A percentile compares a stretch with the other conserved stretches of the same genome.
Evolutionary conservation across 2,113 vertebrate genomes (phyloP).

Genomic region (Sinocyclocheilus anshuiensis): DNA sequence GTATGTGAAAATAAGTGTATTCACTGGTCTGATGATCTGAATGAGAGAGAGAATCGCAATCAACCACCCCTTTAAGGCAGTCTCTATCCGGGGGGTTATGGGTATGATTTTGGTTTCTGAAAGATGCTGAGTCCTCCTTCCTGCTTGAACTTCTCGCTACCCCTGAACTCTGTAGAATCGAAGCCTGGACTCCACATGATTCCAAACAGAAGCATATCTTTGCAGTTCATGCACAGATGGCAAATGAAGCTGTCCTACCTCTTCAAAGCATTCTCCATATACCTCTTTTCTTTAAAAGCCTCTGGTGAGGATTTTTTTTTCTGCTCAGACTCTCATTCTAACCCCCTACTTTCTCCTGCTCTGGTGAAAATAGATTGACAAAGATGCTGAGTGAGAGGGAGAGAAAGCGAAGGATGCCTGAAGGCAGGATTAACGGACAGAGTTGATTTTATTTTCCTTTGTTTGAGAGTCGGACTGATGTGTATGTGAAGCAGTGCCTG

Average conservation of each 20-base stretch:
- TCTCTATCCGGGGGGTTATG: neutral
- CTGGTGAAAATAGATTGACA: slow-evolving; percentile 32
- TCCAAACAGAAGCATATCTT: slow-evolving; percentile 41
- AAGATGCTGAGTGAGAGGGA: slow-evolving; percentile 22
- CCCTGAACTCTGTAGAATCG: slow-evolving; percentile 12
- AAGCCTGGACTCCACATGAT: slow-evolving; percentile 29
- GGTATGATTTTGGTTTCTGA: neutral
- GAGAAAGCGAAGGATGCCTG: slow-evolving; percentile 28
- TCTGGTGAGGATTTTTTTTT: slow-evolving; percentile 30
- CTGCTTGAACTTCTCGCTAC: slow-evolving; percentile 29
- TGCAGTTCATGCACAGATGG: slow-evolving; percentile 23
- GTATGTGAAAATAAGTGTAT: too few species aligned
- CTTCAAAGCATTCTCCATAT: slow-evolving; percentile 39
- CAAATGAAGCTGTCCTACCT: slow-evolving; percentile 31
- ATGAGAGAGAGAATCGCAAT: too few species aligned
- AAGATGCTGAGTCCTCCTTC: slow-evolving; percentile 2
- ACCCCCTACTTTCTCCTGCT: neutral
- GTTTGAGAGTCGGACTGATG: slow-evolving; percentile 23
- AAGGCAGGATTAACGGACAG: slow-evolving; percentile 40
- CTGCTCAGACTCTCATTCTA: slow-evolving; percentile 8
- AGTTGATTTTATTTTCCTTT: slow-evolving; percentile 41
- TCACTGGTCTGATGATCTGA: too few species aligned
- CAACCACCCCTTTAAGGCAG: too few species aligned
- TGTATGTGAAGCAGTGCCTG: slow-evolving; percentile 15
- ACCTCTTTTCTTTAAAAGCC: slow-evolving; percentile 19